Conservation (phyloP, 2,888 invertebrate species). For the Lottia scabra region DNA sequence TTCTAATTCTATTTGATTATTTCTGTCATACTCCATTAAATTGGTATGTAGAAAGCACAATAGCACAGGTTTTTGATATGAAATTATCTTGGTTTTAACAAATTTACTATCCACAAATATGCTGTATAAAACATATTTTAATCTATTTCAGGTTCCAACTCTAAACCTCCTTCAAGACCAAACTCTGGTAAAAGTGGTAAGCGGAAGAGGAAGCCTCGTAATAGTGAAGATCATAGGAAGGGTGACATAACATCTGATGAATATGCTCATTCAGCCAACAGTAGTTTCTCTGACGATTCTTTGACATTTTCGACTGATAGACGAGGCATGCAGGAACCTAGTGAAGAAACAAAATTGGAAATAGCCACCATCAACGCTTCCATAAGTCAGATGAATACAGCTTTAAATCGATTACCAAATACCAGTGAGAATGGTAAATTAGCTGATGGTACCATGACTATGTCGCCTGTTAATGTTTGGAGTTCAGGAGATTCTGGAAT, state of each 20-base stretch:
- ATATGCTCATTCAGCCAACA: conserved; percentile 53
- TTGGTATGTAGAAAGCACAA: too few species aligned
- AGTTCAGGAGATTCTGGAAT: conserved; percentile 37
- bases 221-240: conserved; percentile 31
- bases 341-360: conserved; percentile 3
- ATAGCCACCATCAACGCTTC: conserved; percentile 24
- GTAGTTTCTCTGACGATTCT: conserved; percentile 57
- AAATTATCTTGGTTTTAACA: too few species aligned
- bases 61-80: too few species aligned
- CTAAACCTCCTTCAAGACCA: conserved; percentile 50
- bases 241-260: conserved; percentile 52
- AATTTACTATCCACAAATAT: too few species aligned
- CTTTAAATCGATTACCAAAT: background rate
- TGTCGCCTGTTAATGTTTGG: conserved; percentile 47
- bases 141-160: conserved; percentile 42
- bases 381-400: conserved; percentile 26
- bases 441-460: conserved; percentile 26
- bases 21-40: too few species aligned
- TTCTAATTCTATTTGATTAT: background rate
- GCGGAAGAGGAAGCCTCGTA: conserved; percentile 38
- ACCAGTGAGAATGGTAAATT: conserved; percentile 7
- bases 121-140: background rate
- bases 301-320: conserved; percentile 21
- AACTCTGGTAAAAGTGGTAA: conserved; percentile 51
- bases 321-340: background rate